A percentile compares a stretch with the other conserved stretches of the same genome.
phyloP scores from a whole-genome alignment of 1,140 invertebrate species.

The Hylyphantes graminicola region DNA sequence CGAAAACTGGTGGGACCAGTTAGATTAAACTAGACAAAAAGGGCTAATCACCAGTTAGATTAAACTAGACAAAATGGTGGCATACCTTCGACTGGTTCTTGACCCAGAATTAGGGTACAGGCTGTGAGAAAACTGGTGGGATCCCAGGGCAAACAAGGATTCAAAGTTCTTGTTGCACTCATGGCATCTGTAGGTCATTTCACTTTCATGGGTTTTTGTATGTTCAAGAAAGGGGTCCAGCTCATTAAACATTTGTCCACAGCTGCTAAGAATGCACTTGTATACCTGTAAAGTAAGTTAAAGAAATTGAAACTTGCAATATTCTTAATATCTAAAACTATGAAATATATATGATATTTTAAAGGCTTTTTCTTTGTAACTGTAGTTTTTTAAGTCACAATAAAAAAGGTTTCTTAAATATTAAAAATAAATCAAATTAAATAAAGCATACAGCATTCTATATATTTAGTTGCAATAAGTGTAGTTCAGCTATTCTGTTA shows the following conservation, averaged over 20 bases:
- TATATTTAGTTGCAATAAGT: too few species aligned
- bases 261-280: slow-evolving; percentile 76
- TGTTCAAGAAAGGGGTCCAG: slow-evolving; percentile 76
- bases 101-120: slow-evolving; percentile 68
- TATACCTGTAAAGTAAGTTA: slow-evolving; percentile 72
- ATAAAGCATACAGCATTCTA: too few species aligned
- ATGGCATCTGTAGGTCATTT: slow-evolving; percentile 75
- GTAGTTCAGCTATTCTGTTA: too few species aligned
- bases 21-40: too few species aligned
- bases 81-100: slow-evolving; percentile 68
- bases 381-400: too few species aligned
- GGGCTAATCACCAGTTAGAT: too few species aligned
- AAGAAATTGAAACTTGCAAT: too few species aligned
- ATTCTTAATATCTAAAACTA: too few species aligned
- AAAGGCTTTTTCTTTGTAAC: too few species aligned
- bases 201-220: slow-evolving; percentile 72
- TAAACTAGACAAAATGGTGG: not conserved
- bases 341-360: too few species aligned
- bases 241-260: slow-evolving; percentile 74
- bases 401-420: too few species aligned
- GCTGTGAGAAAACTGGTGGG: slow-evolving; percentile 76
- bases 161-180: slow-evolving; percentile 74
- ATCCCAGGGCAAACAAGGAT: slow-evolving; percentile 73
- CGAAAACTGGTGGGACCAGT: slow-evolving; percentile 75
- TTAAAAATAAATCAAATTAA: too few species aligned